Evolutionary conservation across 2,797 vertebrate genomes (phyloP), one percentile per base, ranked within the genome.

Genomic region (Antrozous pallidus): DNA sequence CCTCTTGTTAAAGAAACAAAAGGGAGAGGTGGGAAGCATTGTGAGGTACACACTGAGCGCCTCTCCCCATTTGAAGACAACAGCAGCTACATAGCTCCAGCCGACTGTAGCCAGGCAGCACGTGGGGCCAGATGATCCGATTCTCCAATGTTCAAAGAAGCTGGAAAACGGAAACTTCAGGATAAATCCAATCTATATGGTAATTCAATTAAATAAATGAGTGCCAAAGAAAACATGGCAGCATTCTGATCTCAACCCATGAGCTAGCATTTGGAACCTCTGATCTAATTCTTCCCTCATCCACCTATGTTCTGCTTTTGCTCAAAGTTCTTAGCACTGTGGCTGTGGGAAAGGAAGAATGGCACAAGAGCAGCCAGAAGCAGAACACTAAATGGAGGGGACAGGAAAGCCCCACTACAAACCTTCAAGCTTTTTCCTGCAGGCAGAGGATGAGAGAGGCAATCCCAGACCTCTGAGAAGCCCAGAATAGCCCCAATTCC

Each of bases 141-240:
- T 16, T 77, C 79, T 42, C 47, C 14, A 73, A 20, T 69, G 77
- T 73, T 49, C 51, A 56, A 91, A 90, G 69, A 77, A 90, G 77
- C 36, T 84, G 33, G 24, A 80, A 94, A 95, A 83, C 47, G 49
- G 13, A 47, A 86, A 95, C 38, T 58, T 82, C 38, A 45, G 8
- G 6, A 77, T 33, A 45, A 89, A 54, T 83, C 86, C 65, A 40
- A 86, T 45, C 74, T 71, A 56, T 13, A 73, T 12, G 6, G 16
- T 49, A 94, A 91, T 80, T 88, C 13, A 80, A 83, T 94, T 91
- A 26, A 4, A 71, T 73, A 78, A 90, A 42, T 56, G 28, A 86
- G 24, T 58, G 33, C n/a, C 78, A 81, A 79, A 49, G 70, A 95
- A 92, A 92, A 73, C 17, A 85, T 18, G 36, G 17, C 28, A 49